phyloP scores from a whole-genome alignment of 1,140 invertebrate genomes.

The Heliconius eleuchia region DNA sequence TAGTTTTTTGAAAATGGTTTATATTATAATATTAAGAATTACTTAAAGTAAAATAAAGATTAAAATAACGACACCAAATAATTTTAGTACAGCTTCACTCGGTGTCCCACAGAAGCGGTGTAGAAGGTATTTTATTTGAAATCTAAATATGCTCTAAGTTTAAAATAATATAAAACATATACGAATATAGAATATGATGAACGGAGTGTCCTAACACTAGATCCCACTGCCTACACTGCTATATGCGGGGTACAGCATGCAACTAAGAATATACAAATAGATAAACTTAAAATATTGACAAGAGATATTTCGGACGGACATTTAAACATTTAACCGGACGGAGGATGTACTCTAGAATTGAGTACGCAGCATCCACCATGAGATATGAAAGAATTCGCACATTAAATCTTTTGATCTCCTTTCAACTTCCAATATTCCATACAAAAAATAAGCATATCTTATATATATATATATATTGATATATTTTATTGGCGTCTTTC shows the following conservation, averaged over 20 bases:
- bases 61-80: no score
- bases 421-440: background rate
- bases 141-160: background rate
- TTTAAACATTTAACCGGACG: background rate
- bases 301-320: background rate
- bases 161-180: background rate
- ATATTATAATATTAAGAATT: no score
- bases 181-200: background rate
- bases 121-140: background rate
- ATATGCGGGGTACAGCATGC: no score
- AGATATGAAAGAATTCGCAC: slow-evolving; percentile 12
- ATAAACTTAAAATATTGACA: background rate
- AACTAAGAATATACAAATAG: background rate
- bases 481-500: slow-evolving; percentile 1
- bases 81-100: no score
- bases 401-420: slow-evolving; percentile 4
- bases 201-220: no score
- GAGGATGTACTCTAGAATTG: background rate
- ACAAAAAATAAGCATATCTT: slow-evolving; percentile 2
- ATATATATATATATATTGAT: background rate
- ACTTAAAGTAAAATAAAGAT: no score
- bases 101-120: no score
- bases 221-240: no score
- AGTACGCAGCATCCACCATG: background rate
- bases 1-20: no score